Conservation (phyloP, 2,888 invertebrate species). For the Protophormia terraenovae region DNA sequence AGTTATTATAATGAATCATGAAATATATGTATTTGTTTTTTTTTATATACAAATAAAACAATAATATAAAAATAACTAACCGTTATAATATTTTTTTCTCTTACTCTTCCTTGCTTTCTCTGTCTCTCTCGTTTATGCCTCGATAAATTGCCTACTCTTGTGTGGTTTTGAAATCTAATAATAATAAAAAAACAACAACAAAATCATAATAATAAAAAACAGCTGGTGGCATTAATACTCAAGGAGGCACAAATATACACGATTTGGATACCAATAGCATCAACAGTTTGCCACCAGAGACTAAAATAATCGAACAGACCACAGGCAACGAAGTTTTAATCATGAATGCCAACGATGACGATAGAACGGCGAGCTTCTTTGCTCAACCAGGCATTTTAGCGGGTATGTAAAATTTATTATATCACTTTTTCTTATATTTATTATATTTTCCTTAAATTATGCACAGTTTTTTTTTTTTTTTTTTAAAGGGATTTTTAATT, state of each 20-base stretch:
- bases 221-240: constrained; percentile 75
- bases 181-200: background rate
- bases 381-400: constrained; percentile 96
- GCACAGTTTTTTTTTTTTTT: background rate
- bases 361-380: constrained; percentile 94
- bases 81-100: constrained; percentile 32
- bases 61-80: constrained; percentile 12
- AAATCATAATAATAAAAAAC: constrained; percentile 10
- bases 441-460: background rate
- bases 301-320: constrained; percentile 78
- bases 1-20: constrained; percentile 42
- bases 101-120: constrained; percentile 17
- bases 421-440: background rate
- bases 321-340: constrained; percentile 86
- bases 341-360: constrained; percentile 92
- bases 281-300: constrained; percentile 79
- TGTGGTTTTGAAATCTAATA: background rate
- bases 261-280: constrained; percentile 79
- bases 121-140: constrained; percentile 1
- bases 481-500: background rate
- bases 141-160: no score
- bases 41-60: background rate
- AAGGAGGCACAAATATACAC: constrained; percentile 75
- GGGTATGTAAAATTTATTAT: constrained; percentile 83
- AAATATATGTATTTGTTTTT: background rate